A percentile compares a stretch with the other conserved stretches of the same genome.
phyloP scores from a whole-genome alignment of 2,113 vertebrate species.

The Ondatra zibethicus region DNA sequence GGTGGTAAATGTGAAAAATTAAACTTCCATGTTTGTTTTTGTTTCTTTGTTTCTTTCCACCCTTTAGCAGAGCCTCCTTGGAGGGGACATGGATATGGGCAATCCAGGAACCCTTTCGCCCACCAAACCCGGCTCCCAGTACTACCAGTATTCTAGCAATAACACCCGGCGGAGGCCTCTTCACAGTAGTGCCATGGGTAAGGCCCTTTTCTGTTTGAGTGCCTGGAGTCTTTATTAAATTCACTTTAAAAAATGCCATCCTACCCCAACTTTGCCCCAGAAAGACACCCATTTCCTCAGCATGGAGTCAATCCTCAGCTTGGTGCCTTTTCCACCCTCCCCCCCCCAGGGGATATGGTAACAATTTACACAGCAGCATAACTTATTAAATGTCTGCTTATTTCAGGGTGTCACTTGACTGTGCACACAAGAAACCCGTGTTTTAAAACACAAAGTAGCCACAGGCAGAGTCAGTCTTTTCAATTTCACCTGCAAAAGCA shows the following conservation, averaged over 20 bases:
- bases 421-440: neutral
- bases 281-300: neutral
- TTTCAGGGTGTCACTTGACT: slow-evolving; percentile 50
- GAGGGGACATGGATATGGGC: slow-evolving; percentile 95
- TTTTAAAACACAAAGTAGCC: neutral
- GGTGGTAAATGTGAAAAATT: slow-evolving; percentile 52
- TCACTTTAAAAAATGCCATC: neutral
- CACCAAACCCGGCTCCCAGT: slow-evolving; percentile 95
- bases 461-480: neutral
- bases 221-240: neutral
- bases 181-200: slow-evolving; percentile 94
- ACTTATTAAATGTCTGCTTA: neutral
- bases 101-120: slow-evolving; percentile 95
- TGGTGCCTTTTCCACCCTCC: neutral
- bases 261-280: too few relatives aligned
- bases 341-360: neutral
- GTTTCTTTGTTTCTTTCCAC: slow-evolving; percentile 68
- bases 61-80: slow-evolving; percentile 92
- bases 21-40: slow-evolving; percentile 72
- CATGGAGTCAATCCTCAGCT: neutral
- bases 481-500: slow-evolving; percentile 13
- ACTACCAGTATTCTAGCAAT: slow-evolving; percentile 95
- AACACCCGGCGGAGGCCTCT: slow-evolving; percentile 95
- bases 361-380: neutral
- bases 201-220: slow-evolving; percentile 80